Evolutionary conservation across 2,113 vertebrate genomes (phyloP).

Genomic region (Podarcis muralis): DNA sequence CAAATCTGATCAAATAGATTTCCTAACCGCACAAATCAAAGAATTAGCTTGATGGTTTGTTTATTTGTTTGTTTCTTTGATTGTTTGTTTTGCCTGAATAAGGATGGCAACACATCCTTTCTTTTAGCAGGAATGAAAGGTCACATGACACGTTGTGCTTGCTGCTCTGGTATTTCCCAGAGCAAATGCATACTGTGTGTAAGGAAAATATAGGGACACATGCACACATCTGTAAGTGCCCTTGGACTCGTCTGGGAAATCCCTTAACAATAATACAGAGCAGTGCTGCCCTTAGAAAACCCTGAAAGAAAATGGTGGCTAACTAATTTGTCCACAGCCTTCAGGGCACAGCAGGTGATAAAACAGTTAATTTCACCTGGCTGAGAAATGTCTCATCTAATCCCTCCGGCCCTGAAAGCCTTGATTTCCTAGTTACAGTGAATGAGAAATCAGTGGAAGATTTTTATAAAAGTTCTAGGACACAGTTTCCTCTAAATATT

Average conservation of each 20-base stretch:
- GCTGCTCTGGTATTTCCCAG: background rate
- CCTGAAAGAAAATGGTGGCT: background rate
- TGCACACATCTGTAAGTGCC: background rate
- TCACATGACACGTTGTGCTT: background rate
- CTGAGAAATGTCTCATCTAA: conserved; percentile 32
- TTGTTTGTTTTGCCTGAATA: background rate
- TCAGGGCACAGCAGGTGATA: conserved; percentile 29
- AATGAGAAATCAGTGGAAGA: conserved; percentile 29
- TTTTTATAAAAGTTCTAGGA: conserved; percentile 43
- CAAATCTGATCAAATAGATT: too few relatives aligned
- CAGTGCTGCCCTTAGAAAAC: background rate
- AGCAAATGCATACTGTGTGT: background rate
- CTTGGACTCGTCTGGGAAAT: background rate
- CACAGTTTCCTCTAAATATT: background rate
- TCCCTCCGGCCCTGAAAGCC: conserved; percentile 33
- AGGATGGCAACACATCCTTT: background rate
- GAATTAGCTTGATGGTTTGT: too few relatives aligned
- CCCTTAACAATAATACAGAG: background rate
- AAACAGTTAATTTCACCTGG: conserved; percentile 41
- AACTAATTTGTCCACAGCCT: conserved; percentile 42
- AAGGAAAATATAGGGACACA: background rate
- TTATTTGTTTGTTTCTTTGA: background rate
- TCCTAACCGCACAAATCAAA: too few relatives aligned
- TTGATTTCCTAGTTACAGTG: conserved; percentile 46
- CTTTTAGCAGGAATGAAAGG: background rate